Percentiles rank a stretch among this genome's conserved stretches.
phyloP scores from a whole-genome alignment of 2,888 invertebrate genomes.

The Syrphus vitripennis region DNA sequence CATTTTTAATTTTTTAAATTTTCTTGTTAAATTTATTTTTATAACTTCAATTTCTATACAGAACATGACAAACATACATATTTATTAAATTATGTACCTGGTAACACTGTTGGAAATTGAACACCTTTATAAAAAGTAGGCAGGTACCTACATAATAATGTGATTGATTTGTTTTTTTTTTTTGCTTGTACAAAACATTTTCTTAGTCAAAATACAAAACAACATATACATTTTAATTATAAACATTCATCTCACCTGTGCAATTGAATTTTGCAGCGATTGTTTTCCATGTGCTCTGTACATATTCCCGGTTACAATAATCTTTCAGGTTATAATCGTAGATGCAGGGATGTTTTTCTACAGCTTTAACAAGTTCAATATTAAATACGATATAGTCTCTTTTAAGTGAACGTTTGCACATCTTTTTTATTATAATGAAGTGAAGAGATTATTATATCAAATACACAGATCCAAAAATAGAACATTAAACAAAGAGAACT shows the following conservation, averaged over 20 bases:
- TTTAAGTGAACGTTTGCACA: neutral
- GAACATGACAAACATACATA: too few relatives aligned
- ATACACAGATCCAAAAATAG: neutral
- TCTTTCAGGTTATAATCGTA: neutral
- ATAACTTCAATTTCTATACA: too few relatives aligned
- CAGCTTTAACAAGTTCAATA: slow-evolving; percentile 5
- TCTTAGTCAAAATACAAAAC: too few relatives aligned
- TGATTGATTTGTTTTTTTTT: too few relatives aligned
- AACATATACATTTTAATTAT: neutral
- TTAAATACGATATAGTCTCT: neutral
- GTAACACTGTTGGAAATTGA: too few relatives aligned
- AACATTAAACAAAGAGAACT: neutral
- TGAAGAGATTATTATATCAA: neutral
- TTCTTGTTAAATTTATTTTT: too few relatives aligned
- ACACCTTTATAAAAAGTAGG: too few relatives aligned
- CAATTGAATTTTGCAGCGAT: neutral
- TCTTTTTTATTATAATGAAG: neutral
- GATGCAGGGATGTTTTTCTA: slow-evolving; percentile 1
- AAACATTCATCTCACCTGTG: neutral
- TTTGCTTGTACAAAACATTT: too few relatives aligned
- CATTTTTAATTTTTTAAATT: too few relatives aligned
- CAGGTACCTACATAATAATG: too few relatives aligned
- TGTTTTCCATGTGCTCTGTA: neutral
- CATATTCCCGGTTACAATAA: neutral
- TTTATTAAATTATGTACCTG: too few relatives aligned